These are phyloP conservation scores for Macrobrachium rosenbergii DNA, from an alignment of 1,140 invertebrate genomes.

Conservation along the genomic window DNA sequence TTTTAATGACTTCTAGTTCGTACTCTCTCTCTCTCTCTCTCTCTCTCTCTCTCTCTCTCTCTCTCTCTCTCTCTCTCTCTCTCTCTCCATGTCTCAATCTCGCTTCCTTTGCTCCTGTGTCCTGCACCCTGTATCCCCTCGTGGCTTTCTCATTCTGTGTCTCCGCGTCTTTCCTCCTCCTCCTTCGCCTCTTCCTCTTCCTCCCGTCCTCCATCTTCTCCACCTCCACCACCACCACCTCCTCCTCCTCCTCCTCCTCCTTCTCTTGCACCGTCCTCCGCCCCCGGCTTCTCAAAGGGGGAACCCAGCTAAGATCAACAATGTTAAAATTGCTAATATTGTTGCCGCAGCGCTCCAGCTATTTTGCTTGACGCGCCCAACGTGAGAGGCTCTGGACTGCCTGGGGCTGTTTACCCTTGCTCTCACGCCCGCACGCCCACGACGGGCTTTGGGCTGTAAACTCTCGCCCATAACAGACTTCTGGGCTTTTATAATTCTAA, in stretches of 20 bases:
- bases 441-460: too few species aligned
- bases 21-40: too few species aligned
- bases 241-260: conserved; percentile 26
- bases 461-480: too few species aligned
- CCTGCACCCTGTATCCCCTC: background rate
- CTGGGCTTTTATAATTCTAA: too few species aligned
- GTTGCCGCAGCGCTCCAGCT: conserved; percentile 52
- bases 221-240: too few species aligned
- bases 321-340: conserved; percentile 66
- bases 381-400: conserved; percentile 43
- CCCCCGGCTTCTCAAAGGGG: conserved; percentile 46
- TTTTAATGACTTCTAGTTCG: too few species aligned
- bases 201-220: background rate
- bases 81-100: too few species aligned
- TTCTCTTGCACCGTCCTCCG: conserved; percentile 25
- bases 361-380: conserved; percentile 54
- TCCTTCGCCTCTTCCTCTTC: too few species aligned
- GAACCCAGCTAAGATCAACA: conserved; percentile 62
- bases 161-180: background rate
- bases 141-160: too few species aligned
- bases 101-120: too few species aligned
- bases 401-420: conserved; percentile 42
- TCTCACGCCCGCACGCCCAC: conserved; percentile 42
- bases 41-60: background rate
- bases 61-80: background rate